Percentiles rank a stretch among this genome's conserved stretches.
These are phyloP conservation scores for Dusona sp. DNA, from an alignment of 2,888 invertebrate genomes.

Conservation along the genomic window DNA sequence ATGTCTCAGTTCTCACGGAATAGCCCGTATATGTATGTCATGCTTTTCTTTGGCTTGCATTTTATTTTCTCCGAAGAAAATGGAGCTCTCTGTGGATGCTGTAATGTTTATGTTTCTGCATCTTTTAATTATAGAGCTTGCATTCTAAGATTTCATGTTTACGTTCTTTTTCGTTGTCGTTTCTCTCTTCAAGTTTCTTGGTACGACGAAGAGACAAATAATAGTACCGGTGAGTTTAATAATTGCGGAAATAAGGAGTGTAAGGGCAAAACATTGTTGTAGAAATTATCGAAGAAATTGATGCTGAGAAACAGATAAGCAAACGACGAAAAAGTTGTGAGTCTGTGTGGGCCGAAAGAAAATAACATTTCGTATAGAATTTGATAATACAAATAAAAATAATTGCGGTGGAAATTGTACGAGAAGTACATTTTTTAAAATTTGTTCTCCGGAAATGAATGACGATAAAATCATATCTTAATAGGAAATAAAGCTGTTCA, in stretches of 20 bases:
- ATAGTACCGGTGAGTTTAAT: neutral
- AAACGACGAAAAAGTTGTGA: neutral
- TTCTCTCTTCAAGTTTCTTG: neutral
- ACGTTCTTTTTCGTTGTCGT: neutral
- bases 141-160: constrained; percentile 15
- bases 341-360: neutral
- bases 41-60: neutral
- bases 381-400: neutral
- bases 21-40: neutral
- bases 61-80: neutral
- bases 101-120: constrained; percentile 18
- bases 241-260: neutral
- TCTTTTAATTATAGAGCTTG: constrained; percentile 18
- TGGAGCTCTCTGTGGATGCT: neutral
- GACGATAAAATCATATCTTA: neutral
- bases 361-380: neutral
- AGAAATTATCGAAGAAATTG: neutral
- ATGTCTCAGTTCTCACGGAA: neutral
- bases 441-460: neutral
- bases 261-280: neutral
- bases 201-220: constrained; percentile 11
- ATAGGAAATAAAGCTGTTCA: neutral
- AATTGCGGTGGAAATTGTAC: neutral
- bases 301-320: too few relatives aligned
- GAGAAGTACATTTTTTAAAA: neutral